Conservation (phyloP, 2,888 invertebrate species). For the Morpho helenor region DNA sequence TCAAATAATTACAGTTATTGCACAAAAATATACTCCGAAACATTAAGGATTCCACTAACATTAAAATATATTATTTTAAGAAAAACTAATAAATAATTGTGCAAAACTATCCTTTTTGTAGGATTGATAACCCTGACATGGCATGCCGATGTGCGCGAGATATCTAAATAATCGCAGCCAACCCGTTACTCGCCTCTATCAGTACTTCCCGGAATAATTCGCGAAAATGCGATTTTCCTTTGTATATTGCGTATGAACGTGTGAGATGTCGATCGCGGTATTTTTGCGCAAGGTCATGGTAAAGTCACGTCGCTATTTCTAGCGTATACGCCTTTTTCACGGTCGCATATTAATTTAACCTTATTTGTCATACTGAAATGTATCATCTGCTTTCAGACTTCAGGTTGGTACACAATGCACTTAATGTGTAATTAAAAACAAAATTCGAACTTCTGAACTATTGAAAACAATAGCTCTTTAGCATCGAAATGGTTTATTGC, state of each 20-base stretch:
- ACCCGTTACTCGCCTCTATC: constrained; percentile 73
- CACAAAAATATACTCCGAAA: too few relatives aligned
- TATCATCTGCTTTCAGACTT: neutral
- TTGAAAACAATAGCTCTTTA: too few relatives aligned
- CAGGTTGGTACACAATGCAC: neutral
- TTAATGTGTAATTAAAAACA: neutral
- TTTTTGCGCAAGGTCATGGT: constrained; percentile 67
- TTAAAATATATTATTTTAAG: neutral
- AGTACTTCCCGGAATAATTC: constrained; percentile 70
- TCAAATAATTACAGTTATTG: too few relatives aligned
- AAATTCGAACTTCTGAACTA: too few relatives aligned
- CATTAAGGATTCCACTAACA: too few relatives aligned
- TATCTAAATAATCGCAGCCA: constrained; percentile 67
- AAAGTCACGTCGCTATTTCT: constrained; percentile 54
- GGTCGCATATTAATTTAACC: constrained; percentile 25
- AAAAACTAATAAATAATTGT: neutral
- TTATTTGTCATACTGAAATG: constrained; percentile 7
- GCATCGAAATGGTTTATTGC: too few relatives aligned
- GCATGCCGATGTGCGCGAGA: constrained; percentile 30
- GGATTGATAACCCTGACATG: constrained; percentile 12
- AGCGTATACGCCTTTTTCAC: constrained; percentile 25
- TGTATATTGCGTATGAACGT: constrained; percentile 36
- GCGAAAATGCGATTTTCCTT: constrained; percentile 63
- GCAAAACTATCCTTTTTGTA: neutral
- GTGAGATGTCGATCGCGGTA: constrained; percentile 44